Evolutionary conservation across 2,797 vertebrate species (phyloP), one percentile per base, ranked within the genome.

Genomic region (Hemibagrus guttatus): DNA sequence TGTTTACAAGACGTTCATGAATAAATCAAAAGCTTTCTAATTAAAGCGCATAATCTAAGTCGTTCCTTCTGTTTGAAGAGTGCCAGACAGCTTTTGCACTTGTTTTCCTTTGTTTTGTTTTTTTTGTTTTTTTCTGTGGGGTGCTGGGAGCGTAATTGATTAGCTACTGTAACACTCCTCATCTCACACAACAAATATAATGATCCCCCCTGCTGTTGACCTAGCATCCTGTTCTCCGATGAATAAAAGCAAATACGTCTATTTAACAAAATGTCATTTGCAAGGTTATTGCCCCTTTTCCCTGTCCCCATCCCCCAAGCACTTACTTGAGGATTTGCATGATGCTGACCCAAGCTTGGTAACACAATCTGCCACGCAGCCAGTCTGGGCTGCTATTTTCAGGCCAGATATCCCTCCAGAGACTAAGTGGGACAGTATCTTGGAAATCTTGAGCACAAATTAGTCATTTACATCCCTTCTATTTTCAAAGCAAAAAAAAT

Each of bases 341-440:
- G 93, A 88, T 95, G 94, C 95, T 96, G 95, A 95, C 95, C 90
- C 94, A 93, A 94, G 95, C 94, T 92, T 80, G 8, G 94, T 95
- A 95, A 96, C 94, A 94, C 93, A 95, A 95, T 95, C 93, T 90
- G 94, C 92, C 92, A 87, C 87, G 88, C 81, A 91, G 89, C 72
- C 69, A 86, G 85, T 74, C 35, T 90, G 78, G 82, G 88, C 91
- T 94, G 92, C 93, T 93, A 91, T 93, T 94, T 94, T 89, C 91
- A 92, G 92, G 83, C 84, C 93, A 79, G 87, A 88, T 90, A 88
- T 88, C 66, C 89, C 85, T 68, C 90, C 39, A 35, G 91, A 89
- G 91, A 92, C 93, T 84, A 91, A 87, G 88, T 69, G 21, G 86
- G 87, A 91, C 89, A 89, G 92, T 93, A 94, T 93, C 92, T 93